These are phyloP conservation scores for Drosophila punjabiensis DNA, from an alignment of 1,140 invertebrate species.

Conservation along the genomic window DNA sequence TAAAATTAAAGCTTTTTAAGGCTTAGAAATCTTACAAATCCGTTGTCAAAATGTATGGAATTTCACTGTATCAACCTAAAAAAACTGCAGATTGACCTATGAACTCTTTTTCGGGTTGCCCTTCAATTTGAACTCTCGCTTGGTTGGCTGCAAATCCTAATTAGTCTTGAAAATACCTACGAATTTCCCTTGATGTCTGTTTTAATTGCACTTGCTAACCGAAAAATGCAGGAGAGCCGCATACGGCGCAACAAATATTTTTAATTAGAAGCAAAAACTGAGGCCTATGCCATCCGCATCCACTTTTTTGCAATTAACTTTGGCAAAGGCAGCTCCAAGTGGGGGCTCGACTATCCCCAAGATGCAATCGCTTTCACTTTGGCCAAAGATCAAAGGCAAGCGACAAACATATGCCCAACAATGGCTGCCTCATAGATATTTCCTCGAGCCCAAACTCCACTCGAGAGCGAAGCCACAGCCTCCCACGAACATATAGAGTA, in stretches of 20 bases:
- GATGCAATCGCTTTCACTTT: slow-evolving; percentile 79
- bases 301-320: slow-evolving; percentile 77
- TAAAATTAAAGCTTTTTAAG: background rate
- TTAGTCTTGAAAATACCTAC: slow-evolving; percentile 43
- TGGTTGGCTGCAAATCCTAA: slow-evolving; percentile 34
- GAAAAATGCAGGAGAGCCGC: slow-evolving; percentile 24
- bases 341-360: slow-evolving; percentile 48
- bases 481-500: slow-evolving; percentile 7
- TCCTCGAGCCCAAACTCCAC: slow-evolving; percentile 40
- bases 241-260: slow-evolving; percentile 46
- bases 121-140: slow-evolving; percentile 33
- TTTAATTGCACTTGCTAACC: slow-evolving; percentile 65
- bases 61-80: background rate
- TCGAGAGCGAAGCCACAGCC: slow-evolving; percentile 12
- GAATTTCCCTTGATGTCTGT: slow-evolving; percentile 47
- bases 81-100: slow-evolving; percentile 8
- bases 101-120: slow-evolving; percentile 17
- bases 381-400: slow-evolving; percentile 75
- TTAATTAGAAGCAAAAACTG: slow-evolving; percentile 69
- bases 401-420: slow-evolving; percentile 75
- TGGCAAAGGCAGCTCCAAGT: slow-evolving; percentile 49
- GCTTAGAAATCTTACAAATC: too few relatives aligned
- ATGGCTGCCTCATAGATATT: slow-evolving; percentile 64
- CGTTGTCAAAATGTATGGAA: too few relatives aligned
- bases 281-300: slow-evolving; percentile 30